Base-by-base conservation (phyloP, 2,888 invertebrate species). In the Magallana nippona region DNA sequence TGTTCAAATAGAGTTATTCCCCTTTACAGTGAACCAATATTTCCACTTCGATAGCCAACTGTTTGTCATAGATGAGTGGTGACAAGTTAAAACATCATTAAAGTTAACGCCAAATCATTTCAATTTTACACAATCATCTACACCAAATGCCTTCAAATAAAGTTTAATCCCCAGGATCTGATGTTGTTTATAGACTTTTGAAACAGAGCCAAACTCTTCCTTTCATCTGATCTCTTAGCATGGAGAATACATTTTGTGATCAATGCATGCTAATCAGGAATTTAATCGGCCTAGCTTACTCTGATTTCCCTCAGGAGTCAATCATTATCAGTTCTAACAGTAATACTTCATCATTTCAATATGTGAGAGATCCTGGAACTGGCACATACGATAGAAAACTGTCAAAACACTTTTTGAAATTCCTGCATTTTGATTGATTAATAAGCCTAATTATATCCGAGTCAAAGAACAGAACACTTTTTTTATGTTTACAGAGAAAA, bases 281-380 rank as follows among this genome's bases (percentile, higher is more conserved):
- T 19, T 60, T 60, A 19, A 60, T n/a, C 60, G n/a, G n/a, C 60
- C 8, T 60, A 60, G 71, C 71, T 71, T 27, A 71, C 32, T 71
- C 32, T 22, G 71, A 71, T 71, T 71, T 71, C 32, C 71, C 15
- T 32, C 71, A 71, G 71, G 15, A 71, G 71, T 71, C 22, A 71
- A 71, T 15, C 15, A 71, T 71, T 32, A 71, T 13, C 2, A 15
- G 13, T 22, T 71, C 71, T 22, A 32, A 71, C 55, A 44, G 55
- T 78, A 55, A 56, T 78, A 17, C n/a, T 55, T 55, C 78, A n/a
- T 13, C n/a, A 78, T 78, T 78, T 78, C 78, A n/a, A 55, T 13
- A 55, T 44, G 55, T 78, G 17, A 78, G 22, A 77, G 77, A 22
- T 77, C 77, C 17, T 1, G 19, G 10, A 17, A 19, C 17, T 60